These are phyloP conservation scores for Apeira syringaria DNA, from an alignment of 2,888 invertebrate species.

Conservation along the genomic window DNA sequence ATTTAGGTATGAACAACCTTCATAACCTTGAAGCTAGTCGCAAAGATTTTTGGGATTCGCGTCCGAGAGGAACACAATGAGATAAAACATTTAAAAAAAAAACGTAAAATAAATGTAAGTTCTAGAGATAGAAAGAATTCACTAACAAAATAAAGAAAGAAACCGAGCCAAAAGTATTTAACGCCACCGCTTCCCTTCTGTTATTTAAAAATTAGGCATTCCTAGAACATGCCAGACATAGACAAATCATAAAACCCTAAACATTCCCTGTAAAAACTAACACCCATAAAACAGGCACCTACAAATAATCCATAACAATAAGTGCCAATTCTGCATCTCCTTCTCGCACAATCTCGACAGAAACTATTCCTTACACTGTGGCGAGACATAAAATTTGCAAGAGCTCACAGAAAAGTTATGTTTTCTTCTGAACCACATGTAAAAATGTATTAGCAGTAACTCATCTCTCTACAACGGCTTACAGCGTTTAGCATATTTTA, in stretches of 20 bases:
- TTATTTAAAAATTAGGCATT: slow-evolving; percentile 1
- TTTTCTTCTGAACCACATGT: slow-evolving; percentile 30
- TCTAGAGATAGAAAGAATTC: too few relatives aligned
- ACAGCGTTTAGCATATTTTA: not conserved
- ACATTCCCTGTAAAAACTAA: slow-evolving; percentile 9
- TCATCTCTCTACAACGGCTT: slow-evolving; percentile 2
- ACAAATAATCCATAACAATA: slow-evolving; percentile 22
- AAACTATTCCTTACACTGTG: not conserved
- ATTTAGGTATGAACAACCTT: too few relatives aligned
- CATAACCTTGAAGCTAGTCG: too few relatives aligned
- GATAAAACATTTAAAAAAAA: too few relatives aligned
- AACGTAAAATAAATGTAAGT: too few relatives aligned
- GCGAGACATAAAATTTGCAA: slow-evolving; percentile 52
- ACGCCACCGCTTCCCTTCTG: not conserved
- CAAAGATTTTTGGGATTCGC: too few relatives aligned
- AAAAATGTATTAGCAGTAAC: slow-evolving; percentile 9
- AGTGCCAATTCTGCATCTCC: not conserved
- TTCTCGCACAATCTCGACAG: slow-evolving; percentile 37
- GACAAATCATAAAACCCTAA: slow-evolving; percentile 17
- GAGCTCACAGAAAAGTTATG: slow-evolving; percentile 45
- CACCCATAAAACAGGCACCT: slow-evolving; percentile 16
- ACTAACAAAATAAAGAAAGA: too few relatives aligned
- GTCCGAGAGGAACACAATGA: too few relatives aligned
- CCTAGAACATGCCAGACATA: slow-evolving; percentile 8
- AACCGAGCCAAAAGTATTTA: too few relatives aligned